A percentile compares a stretch with the other conserved stretches of the same genome.
phyloP scores from a whole-genome alignment of 2,113 vertebrate species.

The Otus sunia region DNA sequence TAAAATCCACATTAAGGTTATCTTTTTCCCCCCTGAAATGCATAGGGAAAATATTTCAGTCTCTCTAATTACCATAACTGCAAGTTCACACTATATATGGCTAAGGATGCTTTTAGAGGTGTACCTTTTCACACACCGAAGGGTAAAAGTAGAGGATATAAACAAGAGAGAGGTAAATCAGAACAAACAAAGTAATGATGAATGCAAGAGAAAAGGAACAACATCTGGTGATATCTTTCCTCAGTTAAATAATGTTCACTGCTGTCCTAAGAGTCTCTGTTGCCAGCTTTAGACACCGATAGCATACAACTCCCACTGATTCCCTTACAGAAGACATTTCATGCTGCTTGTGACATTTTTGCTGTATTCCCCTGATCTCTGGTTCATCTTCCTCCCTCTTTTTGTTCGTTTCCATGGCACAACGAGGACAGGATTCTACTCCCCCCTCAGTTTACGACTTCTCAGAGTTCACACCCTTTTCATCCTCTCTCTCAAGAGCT shows the following conservation, averaged over 20 bases:
- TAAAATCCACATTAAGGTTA: background rate
- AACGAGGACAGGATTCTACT: background rate
- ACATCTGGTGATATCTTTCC: background rate
- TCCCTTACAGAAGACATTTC: background rate
- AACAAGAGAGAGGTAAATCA: background rate
- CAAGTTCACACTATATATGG: background rate
- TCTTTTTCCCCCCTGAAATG: background rate
- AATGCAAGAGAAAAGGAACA: background rate
- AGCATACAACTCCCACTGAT: background rate
- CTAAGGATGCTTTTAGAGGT: background rate
- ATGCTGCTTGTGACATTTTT: background rate
- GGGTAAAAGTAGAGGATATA: background rate
- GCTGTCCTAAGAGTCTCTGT: background rate
- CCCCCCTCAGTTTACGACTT: background rate
- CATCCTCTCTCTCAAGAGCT: background rate
- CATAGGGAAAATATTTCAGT: background rate
- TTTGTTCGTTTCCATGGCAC: background rate
- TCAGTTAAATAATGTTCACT: background rate
- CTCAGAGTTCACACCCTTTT: constrained; percentile 24
- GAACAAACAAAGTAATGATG: background rate
- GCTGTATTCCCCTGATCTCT: background rate
- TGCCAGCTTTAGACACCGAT: background rate
- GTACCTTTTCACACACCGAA: background rate
- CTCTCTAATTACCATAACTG: background rate
- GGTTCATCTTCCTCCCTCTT: background rate